These are phyloP conservation scores for Pristionchus japonicus DNA, from an alignment of 2,888 invertebrate species.

Conservation along the genomic window DNA sequence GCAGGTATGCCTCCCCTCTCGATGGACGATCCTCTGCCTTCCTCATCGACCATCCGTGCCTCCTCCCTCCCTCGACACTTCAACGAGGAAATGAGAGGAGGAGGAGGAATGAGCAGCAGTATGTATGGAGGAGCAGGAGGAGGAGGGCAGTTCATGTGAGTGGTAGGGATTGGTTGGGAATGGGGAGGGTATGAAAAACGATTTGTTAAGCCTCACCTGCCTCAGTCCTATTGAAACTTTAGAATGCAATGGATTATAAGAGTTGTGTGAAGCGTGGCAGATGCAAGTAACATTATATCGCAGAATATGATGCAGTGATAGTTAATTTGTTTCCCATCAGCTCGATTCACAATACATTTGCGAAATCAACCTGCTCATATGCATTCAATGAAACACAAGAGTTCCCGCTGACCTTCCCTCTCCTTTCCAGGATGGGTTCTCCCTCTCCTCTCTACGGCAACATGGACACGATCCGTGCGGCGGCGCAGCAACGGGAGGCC, in stretches of 20 bases:
- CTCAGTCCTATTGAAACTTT: too few relatives aligned
- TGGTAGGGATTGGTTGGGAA: neutral
- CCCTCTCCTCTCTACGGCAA: slow-evolving; percentile 45
- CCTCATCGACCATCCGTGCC: slow-evolving; percentile 5
- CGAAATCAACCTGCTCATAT: neutral
- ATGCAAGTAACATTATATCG: too few relatives aligned
- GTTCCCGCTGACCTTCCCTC: neutral
- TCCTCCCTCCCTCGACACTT: neutral
- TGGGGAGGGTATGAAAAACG: too few relatives aligned
- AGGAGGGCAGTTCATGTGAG: slow-evolving; percentile 30
- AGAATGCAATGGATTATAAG: too few relatives aligned
- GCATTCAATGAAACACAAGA: neutral
- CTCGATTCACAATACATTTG: neutral
- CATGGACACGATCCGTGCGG: slow-evolving; percentile 41
- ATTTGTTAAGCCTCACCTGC: too few relatives aligned
- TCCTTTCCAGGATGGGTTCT: slow-evolving; percentile 2
- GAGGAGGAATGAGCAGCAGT: slow-evolving; percentile 26
- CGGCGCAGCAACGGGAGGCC: neutral
- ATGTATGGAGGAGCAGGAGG: slow-evolving; percentile 1
- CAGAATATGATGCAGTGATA: too few relatives aligned
- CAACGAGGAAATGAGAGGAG: neutral
- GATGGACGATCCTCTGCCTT: neutral
- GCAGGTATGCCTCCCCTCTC: neutral
- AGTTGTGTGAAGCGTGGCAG: too few relatives aligned
- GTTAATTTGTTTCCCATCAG: neutral